Evolutionary conservation across 2,797 vertebrate genomes (phyloP).

Genomic region (Pseudochirops corinnae): DNA sequence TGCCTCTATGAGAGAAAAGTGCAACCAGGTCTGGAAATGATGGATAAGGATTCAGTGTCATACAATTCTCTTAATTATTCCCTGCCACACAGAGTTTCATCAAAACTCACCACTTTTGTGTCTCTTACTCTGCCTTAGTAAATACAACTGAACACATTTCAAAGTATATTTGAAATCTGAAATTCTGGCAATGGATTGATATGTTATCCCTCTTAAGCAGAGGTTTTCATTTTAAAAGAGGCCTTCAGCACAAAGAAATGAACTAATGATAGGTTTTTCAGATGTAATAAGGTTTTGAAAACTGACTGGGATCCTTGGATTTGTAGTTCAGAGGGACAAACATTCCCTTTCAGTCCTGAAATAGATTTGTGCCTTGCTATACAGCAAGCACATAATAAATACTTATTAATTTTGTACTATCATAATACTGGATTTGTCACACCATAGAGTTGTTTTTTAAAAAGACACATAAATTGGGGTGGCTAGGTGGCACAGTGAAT

Average conservation of each 20-base stretch:
- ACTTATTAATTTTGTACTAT: not conserved
- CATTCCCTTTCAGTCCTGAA: not conserved
- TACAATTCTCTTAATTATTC: not conserved
- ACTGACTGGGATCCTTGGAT: not conserved
- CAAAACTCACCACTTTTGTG: not conserved
- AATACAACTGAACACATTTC: not conserved
- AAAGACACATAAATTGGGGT: not conserved
- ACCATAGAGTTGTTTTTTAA: not conserved
- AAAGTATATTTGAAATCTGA: not conserved
- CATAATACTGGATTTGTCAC: not conserved
- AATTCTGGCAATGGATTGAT: not conserved
- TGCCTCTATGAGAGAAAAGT: not conserved
- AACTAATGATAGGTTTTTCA: not conserved
- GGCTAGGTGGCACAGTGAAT: too few species aligned
- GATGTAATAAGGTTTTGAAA: not conserved
- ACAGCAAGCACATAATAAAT: not conserved
- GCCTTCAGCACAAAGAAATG: not conserved
- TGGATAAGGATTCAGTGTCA: not conserved
- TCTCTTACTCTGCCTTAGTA: not conserved
- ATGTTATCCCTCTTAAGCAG: not conserved
- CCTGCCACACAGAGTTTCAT: not conserved
- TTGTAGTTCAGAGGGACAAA: not conserved
- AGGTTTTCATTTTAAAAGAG: not conserved
- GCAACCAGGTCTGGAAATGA: not conserved
- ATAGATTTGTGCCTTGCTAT: not conserved